Percentiles rank a stretch among this genome's conserved stretches.
phyloP scores from a whole-genome alignment of 2,113 vertebrate genomes.

The Gulo gulo region DNA sequence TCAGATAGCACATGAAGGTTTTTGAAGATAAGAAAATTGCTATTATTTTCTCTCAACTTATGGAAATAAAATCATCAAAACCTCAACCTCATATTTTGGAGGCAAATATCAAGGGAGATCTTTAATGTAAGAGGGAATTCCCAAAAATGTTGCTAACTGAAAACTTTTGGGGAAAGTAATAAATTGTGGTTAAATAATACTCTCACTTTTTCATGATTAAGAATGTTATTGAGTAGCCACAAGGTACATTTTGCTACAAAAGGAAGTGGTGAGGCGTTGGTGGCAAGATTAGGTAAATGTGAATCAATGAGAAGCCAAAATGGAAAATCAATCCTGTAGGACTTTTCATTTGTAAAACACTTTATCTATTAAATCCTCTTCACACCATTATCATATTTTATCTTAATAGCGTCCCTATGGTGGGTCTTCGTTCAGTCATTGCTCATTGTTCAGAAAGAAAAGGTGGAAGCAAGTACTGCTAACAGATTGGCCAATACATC shows the following conservation, averaged over 20 bases:
- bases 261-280: background rate
- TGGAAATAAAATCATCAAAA: slow-evolving; percentile 2
- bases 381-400: background rate
- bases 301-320: background rate
- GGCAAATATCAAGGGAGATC: background rate
- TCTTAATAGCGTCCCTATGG: background rate
- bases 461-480: background rate
- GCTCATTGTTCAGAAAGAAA: background rate
- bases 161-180: background rate
- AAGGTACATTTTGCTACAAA: background rate
- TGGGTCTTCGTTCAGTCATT: background rate
- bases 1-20: background rate
- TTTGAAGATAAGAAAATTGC: background rate
- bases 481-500: background rate
- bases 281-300: background rate
- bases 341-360: background rate
- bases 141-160: background rate
- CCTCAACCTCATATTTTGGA: background rate
- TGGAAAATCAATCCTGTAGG: background rate
- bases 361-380: background rate
- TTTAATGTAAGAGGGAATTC: background rate
- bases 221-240: background rate
- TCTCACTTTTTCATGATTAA: background rate
- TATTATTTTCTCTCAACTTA: background rate
- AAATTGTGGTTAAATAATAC: background rate